Percentiles rank a stretch among this genome's conserved stretches.
Conservation (phyloP, 2,797 vertebrate genomes). For the Melanotaenia trifasciata region DNA sequence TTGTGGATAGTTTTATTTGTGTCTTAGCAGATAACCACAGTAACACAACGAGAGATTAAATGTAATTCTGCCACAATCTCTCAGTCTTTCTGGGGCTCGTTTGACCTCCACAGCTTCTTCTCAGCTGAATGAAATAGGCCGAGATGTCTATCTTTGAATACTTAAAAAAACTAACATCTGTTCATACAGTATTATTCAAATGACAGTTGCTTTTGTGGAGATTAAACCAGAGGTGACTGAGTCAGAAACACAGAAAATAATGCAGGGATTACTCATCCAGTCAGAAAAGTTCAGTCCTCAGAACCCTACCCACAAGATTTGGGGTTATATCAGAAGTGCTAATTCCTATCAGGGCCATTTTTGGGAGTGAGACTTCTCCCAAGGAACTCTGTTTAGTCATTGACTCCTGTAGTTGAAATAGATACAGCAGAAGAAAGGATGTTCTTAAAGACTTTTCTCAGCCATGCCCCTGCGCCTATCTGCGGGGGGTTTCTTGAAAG, state of each 20-base stretch:
- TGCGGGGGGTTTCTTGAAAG: background rate
- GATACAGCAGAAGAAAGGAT: background rate
- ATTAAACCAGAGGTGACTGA: background rate
- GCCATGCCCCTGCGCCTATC: background rate
- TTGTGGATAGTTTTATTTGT: background rate
- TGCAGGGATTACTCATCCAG: background rate
- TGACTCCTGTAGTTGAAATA: background rate
- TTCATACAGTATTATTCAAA: background rate
- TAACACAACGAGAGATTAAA: background rate
- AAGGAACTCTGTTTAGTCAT: background rate
- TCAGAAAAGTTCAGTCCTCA: background rate
- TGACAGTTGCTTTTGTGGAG: background rate
- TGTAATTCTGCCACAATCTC: background rate
- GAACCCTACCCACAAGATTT: background rate
- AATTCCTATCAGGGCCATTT: background rate
- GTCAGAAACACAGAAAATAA: background rate
- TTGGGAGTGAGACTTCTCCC: background rate
- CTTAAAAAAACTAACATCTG: background rate
- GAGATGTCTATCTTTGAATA: background rate
- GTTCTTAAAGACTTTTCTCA: background rate
- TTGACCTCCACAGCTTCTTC: background rate
- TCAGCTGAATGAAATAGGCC: background rate
- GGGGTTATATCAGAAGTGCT: background rate
- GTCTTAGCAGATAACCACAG: background rate
- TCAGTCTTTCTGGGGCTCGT: background rate